Percentiles rank a stretch among this genome's conserved stretches.
phyloP scores from a whole-genome alignment of 2,113 vertebrate species.

The Aptenodytes forsteri region DNA sequence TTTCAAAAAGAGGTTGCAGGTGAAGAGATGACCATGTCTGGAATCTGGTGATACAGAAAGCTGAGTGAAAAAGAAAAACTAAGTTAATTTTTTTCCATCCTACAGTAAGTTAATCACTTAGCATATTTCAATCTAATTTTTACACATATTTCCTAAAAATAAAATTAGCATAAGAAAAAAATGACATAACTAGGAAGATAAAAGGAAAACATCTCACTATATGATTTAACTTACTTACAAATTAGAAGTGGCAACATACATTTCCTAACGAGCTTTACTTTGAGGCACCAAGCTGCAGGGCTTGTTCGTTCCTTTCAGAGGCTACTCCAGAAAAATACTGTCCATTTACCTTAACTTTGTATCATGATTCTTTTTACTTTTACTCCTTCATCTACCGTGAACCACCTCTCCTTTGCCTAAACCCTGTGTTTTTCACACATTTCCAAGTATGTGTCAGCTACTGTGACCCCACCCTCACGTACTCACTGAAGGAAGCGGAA shows the following conservation, averaged over 20 bases:
- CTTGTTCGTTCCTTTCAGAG: not conserved
- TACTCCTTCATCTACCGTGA: not conserved
- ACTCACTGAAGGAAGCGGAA: not conserved
- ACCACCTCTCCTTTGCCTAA: not conserved
- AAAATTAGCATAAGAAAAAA: not conserved
- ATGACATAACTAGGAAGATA: not conserved
- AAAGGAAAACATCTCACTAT: not conserved
- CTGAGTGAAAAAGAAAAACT: constrained; percentile 11
- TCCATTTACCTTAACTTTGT: not conserved
- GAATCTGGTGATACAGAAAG: constrained; percentile 28
- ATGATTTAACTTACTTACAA: not conserved
- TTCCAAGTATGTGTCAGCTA: not conserved
- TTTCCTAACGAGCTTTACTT: not conserved
- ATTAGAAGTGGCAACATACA: not conserved
- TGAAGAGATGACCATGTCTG: constrained; percentile 29
- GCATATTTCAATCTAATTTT: not conserved
- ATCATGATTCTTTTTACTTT: not conserved
- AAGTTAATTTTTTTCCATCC: not conserved
- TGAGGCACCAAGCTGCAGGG: not conserved
- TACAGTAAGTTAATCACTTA: not conserved
- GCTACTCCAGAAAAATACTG: not conserved
- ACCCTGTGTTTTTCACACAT: not conserved
- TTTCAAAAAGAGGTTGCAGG: constrained; percentile 64
- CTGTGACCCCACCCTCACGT: not conserved
- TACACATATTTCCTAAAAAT: not conserved